phyloP scores from a whole-genome alignment of 2,888 invertebrate genomes.

The Mycogona germanica region DNA sequence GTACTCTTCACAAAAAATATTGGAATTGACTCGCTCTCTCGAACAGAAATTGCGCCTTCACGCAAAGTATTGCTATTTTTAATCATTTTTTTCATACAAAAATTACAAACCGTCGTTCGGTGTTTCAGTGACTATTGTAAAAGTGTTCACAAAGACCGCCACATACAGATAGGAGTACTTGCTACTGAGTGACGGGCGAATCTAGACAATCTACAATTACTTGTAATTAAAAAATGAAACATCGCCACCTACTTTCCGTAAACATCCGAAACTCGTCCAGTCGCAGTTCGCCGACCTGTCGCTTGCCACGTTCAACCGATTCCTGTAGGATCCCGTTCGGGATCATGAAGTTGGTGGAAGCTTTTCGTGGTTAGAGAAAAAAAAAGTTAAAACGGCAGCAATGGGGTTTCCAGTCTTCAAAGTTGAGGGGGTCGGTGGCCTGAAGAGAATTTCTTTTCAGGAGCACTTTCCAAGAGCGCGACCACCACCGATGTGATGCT shows the following conservation, averaged over 20 bases:
- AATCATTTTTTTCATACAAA: too few relatives aligned
- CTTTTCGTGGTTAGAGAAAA: constrained; percentile 16
- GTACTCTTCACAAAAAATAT: too few relatives aligned
- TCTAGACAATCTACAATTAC: too few relatives aligned
- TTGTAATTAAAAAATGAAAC: too few relatives aligned
- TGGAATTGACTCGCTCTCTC: too few relatives aligned
- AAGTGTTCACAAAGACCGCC: neutral
- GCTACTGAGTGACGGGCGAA: too few relatives aligned
- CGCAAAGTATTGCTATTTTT: too few relatives aligned
- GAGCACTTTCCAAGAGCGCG: too few relatives aligned
- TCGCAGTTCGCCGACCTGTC: constrained; percentile 33
- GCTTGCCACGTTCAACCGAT: constrained; percentile 34
- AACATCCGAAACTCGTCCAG: constrained; percentile 33
- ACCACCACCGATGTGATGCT: too few relatives aligned
- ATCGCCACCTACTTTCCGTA: constrained; percentile 25
- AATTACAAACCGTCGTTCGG: too few relatives aligned
- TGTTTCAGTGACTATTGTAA: neutral
- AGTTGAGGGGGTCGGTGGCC: neutral
- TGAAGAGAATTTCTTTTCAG: neutral
- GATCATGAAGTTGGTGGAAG: constrained; percentile 32
- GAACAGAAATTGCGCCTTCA: too few relatives aligned
- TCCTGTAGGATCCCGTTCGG: constrained; percentile 33
- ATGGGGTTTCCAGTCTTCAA: neutral
- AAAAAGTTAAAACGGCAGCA: neutral
- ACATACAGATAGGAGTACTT: too few relatives aligned